Base-by-base conservation (phyloP, 2,113 vertebrate genomes). In the Aphyosemion australe region DNA sequence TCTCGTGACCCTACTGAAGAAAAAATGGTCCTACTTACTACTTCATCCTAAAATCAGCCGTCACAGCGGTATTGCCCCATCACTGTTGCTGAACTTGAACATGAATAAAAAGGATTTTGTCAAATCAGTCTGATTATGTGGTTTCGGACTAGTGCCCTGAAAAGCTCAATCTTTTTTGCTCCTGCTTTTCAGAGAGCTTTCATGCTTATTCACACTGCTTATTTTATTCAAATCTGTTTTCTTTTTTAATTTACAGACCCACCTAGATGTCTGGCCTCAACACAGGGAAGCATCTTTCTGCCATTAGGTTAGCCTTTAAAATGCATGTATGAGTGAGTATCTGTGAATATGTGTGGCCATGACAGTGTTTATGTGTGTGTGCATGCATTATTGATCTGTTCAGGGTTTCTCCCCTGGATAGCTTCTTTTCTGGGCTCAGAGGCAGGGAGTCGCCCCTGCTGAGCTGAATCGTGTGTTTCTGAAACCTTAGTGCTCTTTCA, bases 301-400 rank as follows among this genome's bases (percentile, higher is more conserved):
- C 64, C 54, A 61, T 61, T 70, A 48, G 21, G 56, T 82, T 64
- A 59, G 60, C 56, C 76, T 69, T 71, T 26, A 52, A 79, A 82
- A 53, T 19, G 6, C 32, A 16, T n/a, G n/a, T 47, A 42, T 47
- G 6, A 53, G 11, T 2, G 1, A 15, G 43, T 19, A 60, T 52
- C 20, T 12, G 32, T 48, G 19, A 15, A 34, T 55, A 26, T 53
- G 21, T 49, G 57, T 64, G 55, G 37, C 32, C 31, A 20, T 21
- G 51, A 43, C 37, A 46, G 34, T 59, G 31, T 58, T 16, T 41
- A 12, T 54, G n/a, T 61, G 37, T 42, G 59, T 16, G 26, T 49
- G 45, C 46, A 18, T 74, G 31, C 64, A 76, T 76, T 80, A 80
- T 85, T 68, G 80, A 87, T 79, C 46, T 46, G 12, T 55, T 57